A percentile compares a stretch with the other conserved stretches of the same genome.
These are phyloP conservation scores for Epirrhoe alternata DNA, from an alignment of 2,888 invertebrate species.

Conservation along the genomic window DNA sequence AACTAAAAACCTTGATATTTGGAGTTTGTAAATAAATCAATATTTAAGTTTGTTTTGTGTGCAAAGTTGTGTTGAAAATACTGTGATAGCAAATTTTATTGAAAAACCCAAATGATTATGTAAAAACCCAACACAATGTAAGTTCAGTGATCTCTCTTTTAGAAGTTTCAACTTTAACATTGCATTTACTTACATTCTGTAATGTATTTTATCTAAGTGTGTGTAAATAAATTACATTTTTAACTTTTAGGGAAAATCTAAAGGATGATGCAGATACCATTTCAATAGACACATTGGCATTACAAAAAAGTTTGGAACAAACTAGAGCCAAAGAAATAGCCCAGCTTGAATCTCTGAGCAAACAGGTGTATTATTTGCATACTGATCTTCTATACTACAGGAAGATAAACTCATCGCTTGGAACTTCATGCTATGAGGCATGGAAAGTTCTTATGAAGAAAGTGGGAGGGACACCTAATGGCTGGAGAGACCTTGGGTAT, in stretches of 20 bases:
- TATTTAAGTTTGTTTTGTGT: background rate
- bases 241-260: slow-evolving; percentile 62
- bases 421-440: slow-evolving; percentile 69
- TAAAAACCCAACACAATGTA: slow-evolving; percentile 22
- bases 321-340: slow-evolving; percentile 69
- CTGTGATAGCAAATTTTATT: background rate
- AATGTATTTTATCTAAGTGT: too few relatives aligned
- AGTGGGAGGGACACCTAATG: slow-evolving; percentile 72
- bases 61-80: background rate
- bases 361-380: slow-evolving; percentile 73
- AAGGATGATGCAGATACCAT: slow-evolving; percentile 66
- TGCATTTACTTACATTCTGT: too few relatives aligned
- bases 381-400: slow-evolving; percentile 74
- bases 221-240: too few relatives aligned
- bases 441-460: slow-evolving; percentile 73
- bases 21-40: background rate
- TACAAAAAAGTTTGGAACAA: slow-evolving; percentile 65
- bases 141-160: background rate
- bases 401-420: slow-evolving; percentile 68
- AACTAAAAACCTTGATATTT: too few relatives aligned
- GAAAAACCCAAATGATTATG: background rate
- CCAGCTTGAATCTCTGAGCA: slow-evolving; percentile 65
- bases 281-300: slow-evolving; percentile 71
- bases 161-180: background rate
- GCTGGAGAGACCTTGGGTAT: slow-evolving; percentile 75